A percentile compares a stretch with the other conserved stretches of the same genome.
phyloP scores from a whole-genome alignment of 2,888 invertebrate genomes.

The Heteromyza rotundicornis region DNA sequence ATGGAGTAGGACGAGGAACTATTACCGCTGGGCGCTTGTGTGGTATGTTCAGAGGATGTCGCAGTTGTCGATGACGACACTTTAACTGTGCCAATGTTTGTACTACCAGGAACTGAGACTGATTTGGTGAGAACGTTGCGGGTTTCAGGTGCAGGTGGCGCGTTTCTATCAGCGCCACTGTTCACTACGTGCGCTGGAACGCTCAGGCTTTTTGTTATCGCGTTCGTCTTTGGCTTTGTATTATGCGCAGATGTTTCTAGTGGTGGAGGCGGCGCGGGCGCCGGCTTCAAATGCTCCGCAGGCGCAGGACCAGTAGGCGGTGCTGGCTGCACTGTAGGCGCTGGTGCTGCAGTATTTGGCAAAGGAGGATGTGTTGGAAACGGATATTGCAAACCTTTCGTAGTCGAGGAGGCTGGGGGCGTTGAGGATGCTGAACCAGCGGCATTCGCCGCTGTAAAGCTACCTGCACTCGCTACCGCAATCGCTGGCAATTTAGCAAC shows the following conservation, averaged over 20 bases:
- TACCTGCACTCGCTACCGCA: constrained; percentile 8
- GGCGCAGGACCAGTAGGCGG: constrained; percentile 40
- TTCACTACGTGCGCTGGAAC: constrained; percentile 39
- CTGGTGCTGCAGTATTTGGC: constrained; percentile 59
- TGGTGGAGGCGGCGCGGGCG: constrained; percentile 26
- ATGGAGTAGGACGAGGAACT: constrained; percentile 55
- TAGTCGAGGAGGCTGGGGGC: constrained; percentile 43
- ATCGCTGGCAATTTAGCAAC: constrained; percentile 17
- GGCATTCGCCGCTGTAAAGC: not conserved
- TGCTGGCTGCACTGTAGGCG: constrained; percentile 48
- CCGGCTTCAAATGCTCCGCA: constrained; percentile 23
- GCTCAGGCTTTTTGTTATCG: constrained; percentile 59
- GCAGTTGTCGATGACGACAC: constrained; percentile 22
- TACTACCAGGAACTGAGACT: constrained; percentile 60
- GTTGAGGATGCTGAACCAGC: constrained; percentile 28
- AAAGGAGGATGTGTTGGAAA: constrained; percentile 79
- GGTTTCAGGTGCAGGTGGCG: constrained; percentile 26
- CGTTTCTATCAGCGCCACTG: constrained; percentile 23
- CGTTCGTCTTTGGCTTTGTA: constrained; percentile 48
- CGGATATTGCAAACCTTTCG: constrained; percentile 72
- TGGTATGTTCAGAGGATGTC: constrained; percentile 28
- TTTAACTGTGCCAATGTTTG: constrained; percentile 58
- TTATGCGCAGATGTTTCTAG: constrained; percentile 38
- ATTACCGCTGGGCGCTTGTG: constrained; percentile 48
- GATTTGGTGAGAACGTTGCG: constrained; percentile 52